Evolutionary conservation across 2,888 invertebrate species (phyloP), one percentile per base, ranked within the genome.

Genomic region (Epirrhoe tristata): DNA sequence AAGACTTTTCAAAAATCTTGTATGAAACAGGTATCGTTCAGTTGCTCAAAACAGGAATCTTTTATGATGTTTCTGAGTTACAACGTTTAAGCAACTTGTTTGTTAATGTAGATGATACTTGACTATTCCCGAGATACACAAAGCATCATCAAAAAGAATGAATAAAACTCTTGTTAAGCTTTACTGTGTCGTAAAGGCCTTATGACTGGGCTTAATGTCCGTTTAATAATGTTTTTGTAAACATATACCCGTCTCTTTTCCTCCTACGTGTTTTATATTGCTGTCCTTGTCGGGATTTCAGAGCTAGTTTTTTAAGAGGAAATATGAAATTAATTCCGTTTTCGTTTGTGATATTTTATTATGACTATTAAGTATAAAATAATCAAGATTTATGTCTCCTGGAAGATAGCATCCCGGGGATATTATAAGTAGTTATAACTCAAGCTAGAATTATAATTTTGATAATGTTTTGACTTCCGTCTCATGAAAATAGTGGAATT

Each of bases 211-310:
- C 70, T 74, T 77, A 74, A 75, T 71, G 74, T 55, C 52, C 60
- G 69, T 72, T 76, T 76, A 76, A 74, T 71, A 69, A 66, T 75
- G 73, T 75, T 75, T 73, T 67, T 16, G 52, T 71, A 73, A 75
- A 77, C 71, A 71, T 71, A 58, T 48, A 54, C 63, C 53, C 36
- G 48, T 74, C 74, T 72, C 75, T 65, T 46, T 78, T 63, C 17
- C 17, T 59, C 69, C 24, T 39, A 51, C 5, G 3, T 5, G 34
- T 53, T 43, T 32, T 6, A 10, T 58, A 43, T 32, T 3, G 39
- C 17, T 34, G 56, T 68, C 63, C 54, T 56, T 58, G 17, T 64
- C 34, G 12, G 12, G 12, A 12, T 46, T 4, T 4, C 51, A 8
- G 6, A 64, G 58, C 48, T 14, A 12, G 4, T 43, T 43, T 17